Evolutionary conservation across 2,113 vertebrate genomes (phyloP).

Genomic region (Gymnarchus niloticus): DNA sequence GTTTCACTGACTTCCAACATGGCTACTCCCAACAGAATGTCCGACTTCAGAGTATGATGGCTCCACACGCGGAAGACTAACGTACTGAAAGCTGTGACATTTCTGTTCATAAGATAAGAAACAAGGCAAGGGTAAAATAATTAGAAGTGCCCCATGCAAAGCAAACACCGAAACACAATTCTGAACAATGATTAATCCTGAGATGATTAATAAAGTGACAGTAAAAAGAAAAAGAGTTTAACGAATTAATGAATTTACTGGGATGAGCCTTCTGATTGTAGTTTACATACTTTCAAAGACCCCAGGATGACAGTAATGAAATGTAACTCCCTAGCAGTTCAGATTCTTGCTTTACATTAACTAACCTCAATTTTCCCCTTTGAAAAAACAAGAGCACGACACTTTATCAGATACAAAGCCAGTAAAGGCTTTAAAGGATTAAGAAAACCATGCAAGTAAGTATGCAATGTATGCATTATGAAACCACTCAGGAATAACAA

Average conservation of each 20-base stretch:
- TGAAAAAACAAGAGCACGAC: too few relatives aligned
- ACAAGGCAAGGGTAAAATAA: background rate
- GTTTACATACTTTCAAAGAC: background rate
- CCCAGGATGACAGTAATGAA: background rate
- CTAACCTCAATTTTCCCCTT: too few relatives aligned
- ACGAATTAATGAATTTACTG: background rate
- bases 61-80: constrained; percentile 93
- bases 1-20: constrained; percentile 81
- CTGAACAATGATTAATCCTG: too few relatives aligned
- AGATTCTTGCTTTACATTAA: background rate
- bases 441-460: background rate
- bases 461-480: background rate
- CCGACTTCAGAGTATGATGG: constrained; percentile 92
- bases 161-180: background rate
- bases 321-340: background rate
- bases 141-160: background rate
- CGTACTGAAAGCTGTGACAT: constrained; percentile 92
- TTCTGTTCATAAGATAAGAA: constrained; percentile 60
- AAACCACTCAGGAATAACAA: background rate
- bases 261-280: background rate
- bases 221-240: background rate
- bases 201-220: background rate
- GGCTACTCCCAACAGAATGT: constrained; percentile 85
- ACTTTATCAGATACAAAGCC: too few relatives aligned
- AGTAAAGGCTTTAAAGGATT: background rate